phyloP scores from a whole-genome alignment of 2,888 invertebrate species.

The Augiades crinisus region DNA sequence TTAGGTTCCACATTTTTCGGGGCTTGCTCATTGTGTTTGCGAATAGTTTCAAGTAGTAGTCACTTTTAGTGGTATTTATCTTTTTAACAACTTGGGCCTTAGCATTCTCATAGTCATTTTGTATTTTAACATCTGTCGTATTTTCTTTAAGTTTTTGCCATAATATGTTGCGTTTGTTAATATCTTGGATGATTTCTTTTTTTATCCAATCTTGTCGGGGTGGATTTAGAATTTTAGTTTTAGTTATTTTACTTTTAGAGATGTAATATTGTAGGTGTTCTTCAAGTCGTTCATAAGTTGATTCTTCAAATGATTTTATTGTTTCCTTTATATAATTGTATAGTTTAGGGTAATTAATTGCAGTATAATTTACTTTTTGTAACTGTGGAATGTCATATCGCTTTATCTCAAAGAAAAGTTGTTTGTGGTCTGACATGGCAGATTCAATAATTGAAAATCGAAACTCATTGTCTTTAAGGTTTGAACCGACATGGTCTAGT shows the following conservation, averaged over 20 bases:
- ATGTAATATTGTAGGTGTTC: not conserved
- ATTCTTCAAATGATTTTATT: no score
- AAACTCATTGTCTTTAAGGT: not conserved
- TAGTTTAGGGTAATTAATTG: not conserved
- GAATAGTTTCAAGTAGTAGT: slow-evolving; percentile 3
- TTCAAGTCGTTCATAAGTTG: slow-evolving; percentile 10
- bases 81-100: not conserved
- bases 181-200: slow-evolving; percentile 2
- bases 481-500: slow-evolving; percentile 1
- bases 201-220: slow-evolving; percentile 14
- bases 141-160: slow-evolving; percentile 6
- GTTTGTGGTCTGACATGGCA: not conserved
- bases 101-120: not conserved
- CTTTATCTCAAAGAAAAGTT: not conserved
- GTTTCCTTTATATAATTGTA: not conserved
- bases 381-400: not conserved
- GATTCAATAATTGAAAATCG: not conserved
- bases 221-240: slow-evolving; percentile 13
- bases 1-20: slow-evolving; percentile 11
- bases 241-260: slow-evolving; percentile 9
- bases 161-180: slow-evolving; percentile 10
- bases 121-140: not conserved
- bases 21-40: not conserved
- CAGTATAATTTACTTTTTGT: not conserved
- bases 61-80: slow-evolving; percentile 1